Evolutionary conservation across 1,140 invertebrate species (phyloP).

Genomic region (Heliothis virescens): DNA sequence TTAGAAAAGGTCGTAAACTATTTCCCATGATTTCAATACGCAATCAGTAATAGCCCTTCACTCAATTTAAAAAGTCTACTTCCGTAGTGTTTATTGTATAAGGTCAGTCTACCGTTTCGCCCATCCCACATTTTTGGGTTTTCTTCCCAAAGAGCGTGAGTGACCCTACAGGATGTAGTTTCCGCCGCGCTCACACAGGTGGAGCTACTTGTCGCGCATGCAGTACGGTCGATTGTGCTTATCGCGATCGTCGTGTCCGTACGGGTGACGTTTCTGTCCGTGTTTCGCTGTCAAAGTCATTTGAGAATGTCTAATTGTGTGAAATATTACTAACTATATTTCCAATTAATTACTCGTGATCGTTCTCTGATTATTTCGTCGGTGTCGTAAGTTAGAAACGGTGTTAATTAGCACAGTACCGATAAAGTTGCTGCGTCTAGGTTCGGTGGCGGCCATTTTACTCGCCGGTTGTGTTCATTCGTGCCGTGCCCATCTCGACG

Average conservation of each 20-base stretch:
- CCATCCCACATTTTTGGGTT: conserved; percentile 78
- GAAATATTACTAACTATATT: conserved; percentile 61
- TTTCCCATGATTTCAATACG: conserved; percentile 56
- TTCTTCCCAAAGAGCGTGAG: conserved; percentile 67
- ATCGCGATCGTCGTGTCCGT: conserved; percentile 48
- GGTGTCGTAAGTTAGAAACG: conserved; percentile 33
- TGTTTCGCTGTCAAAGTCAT: conserved; percentile 74
- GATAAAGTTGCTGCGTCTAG: conserved; percentile 75
- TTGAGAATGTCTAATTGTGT: conserved; percentile 66
- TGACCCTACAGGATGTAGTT: conserved; percentile 81
- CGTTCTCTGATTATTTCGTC: conserved; percentile 51
- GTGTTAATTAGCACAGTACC: conserved; percentile 64
- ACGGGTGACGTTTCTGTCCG: conserved; percentile 73
- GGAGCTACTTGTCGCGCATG: conserved; percentile 73
- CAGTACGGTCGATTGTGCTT: conserved; percentile 64
- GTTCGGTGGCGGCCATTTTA: conserved; percentile 85
- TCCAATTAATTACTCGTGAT: conserved; percentile 57
- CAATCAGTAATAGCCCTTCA: conserved; percentile 56
- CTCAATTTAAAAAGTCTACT: conserved; percentile 57
- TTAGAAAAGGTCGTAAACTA: not conserved
- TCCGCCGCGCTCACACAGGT: conserved; percentile 75
- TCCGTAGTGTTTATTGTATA: conserved; percentile 74
- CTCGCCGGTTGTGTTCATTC: conserved; percentile 84
- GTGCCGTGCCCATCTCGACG: conserved; percentile 83
- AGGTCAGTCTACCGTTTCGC: conserved; percentile 73